Evolutionary conservation across 2,888 invertebrate species (phyloP).

Genomic region (Amphipyra tragopoginis): DNA sequence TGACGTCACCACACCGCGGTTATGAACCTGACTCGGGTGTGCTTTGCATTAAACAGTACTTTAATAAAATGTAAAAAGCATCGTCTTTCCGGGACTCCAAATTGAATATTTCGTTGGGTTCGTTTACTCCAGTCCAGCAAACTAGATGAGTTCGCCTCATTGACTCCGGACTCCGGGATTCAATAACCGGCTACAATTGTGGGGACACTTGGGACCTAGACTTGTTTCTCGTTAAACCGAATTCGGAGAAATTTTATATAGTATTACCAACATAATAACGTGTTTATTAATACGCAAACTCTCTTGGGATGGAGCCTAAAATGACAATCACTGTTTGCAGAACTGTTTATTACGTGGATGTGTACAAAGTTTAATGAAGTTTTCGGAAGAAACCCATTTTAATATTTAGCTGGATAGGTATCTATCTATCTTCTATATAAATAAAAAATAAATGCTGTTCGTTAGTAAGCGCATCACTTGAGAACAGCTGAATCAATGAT

Average conservation of each 20-base stretch:
- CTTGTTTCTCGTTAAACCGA: constrained; percentile 49
- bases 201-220: constrained; percentile 49
- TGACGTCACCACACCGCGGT: constrained; percentile 23
- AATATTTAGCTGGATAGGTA: not conserved
- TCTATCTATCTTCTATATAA: too few relatives aligned
- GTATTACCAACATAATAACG: constrained; percentile 42
- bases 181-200: constrained; percentile 60
- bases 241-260: constrained; percentile 47
- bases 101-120: constrained; percentile 65
- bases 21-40: constrained; percentile 42
- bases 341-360: constrained; percentile 12
- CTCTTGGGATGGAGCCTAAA: constrained; percentile 26
- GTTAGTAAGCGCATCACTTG: too few relatives aligned
- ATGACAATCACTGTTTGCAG: constrained; percentile 37
- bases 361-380: constrained; percentile 2
- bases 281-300: constrained; percentile 49
- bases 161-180: constrained; percentile 50
- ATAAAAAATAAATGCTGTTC: too few relatives aligned
- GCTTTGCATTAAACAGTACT: constrained; percentile 56
- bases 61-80: constrained; percentile 58
- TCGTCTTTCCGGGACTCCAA: constrained; percentile 55
- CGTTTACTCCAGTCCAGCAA: constrained; percentile 55
- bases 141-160: constrained; percentile 63
- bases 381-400: not conserved
- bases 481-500: too few relatives aligned